These are phyloP conservation scores for Steinernema hermaphroditum DNA, from an alignment of 2,888 invertebrate genomes.

Conservation along the genomic window DNA sequence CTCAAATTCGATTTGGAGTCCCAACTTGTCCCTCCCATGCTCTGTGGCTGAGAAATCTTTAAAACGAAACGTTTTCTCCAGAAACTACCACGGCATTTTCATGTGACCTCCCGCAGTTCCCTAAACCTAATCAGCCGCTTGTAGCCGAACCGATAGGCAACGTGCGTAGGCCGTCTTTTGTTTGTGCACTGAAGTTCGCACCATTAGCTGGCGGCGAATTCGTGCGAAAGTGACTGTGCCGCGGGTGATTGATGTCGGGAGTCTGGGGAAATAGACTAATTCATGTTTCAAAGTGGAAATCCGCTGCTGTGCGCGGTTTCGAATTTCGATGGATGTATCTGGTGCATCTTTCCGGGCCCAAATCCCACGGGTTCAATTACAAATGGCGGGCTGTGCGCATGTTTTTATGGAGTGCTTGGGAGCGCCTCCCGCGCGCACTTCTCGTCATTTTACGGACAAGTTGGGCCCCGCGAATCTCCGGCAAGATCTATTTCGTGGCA, in stretches of 20 bases:
- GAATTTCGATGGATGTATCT: constrained; percentile 29
- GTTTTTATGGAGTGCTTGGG: constrained; percentile 14
- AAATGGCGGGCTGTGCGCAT: constrained; percentile 28
- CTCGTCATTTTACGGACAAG: constrained; percentile 29
- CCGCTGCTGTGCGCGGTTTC: constrained; percentile 9
- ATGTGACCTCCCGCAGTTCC: no score
- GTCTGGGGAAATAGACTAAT: constrained; percentile 28
- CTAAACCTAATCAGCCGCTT: no score
- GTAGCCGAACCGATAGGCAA: no score
- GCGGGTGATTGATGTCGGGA: constrained; percentile 2
- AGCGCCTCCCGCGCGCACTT: constrained; percentile 24
- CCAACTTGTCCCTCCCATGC: not conserved
- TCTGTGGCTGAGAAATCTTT: no score
- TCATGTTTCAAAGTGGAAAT: constrained; percentile 31
- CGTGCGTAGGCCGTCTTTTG: no score
- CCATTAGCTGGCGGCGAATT: constrained; percentile 4
- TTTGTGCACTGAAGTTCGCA: not conserved
- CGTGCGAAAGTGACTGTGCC: constrained; percentile 10
- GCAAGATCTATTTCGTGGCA: not conserved
- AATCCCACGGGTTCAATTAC: constrained; percentile 45
- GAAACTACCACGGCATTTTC: no score
- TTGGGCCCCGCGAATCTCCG: not conserved
- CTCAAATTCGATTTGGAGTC: constrained; percentile 15
- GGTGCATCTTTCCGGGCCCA: constrained; percentile 19
- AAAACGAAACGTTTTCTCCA: no score